Percentiles rank a stretch among this genome's conserved stretches.
phyloP scores from a whole-genome alignment of 1,140 invertebrate species.

The Subanguina moxae region DNA sequence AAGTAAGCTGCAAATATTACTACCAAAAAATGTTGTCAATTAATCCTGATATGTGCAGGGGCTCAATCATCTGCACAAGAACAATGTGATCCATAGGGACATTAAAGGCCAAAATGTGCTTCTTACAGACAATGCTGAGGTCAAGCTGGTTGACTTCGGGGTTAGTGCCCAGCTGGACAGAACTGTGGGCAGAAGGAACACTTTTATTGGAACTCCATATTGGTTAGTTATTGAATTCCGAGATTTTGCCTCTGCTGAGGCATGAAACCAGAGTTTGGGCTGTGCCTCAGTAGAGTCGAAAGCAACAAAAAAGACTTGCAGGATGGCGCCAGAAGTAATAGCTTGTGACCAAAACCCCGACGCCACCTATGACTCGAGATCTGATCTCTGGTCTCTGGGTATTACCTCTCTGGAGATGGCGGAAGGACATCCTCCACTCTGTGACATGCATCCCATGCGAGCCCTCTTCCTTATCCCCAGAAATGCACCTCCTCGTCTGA shows the following conservation, averaged over 20 bases:
- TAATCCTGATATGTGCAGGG: constrained; percentile 66
- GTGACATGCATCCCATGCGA: constrained; percentile 98
- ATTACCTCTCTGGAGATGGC: constrained; percentile 99
- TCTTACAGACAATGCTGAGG: constrained; percentile 97
- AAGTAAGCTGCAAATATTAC: constrained; percentile 14
- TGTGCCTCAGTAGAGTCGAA: too few relatives aligned
- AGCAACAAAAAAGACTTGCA: constrained; percentile 51
- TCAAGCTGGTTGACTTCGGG: constrained; percentile 99
- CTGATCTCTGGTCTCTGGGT: constrained; percentile 94
- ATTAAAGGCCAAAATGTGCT: constrained; percentile 99
- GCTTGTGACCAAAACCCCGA: constrained; percentile 99
- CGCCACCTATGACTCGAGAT: constrained; percentile 97
- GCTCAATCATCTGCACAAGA: constrained; percentile 91
- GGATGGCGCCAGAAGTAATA: constrained; percentile 81
- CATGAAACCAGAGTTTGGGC: too few relatives aligned
- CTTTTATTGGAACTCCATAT: constrained; percentile 98
- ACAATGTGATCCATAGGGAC: constrained; percentile 94
- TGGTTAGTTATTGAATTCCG: constrained; percentile 69
- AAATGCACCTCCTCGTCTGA: constrained; percentile 86
- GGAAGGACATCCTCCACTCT: constrained; percentile 87
- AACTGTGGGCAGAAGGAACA: constrained; percentile 95
- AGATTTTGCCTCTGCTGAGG: too few relatives aligned
- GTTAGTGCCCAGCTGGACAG: constrained; percentile 97
- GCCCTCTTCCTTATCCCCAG: constrained; percentile 95
- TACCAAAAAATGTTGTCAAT: not conserved